These are phyloP conservation scores for Enteromius afrohamiltoni DNA, from an alignment of 2,797 vertebrate species.

Conservation along the genomic window DNA sequence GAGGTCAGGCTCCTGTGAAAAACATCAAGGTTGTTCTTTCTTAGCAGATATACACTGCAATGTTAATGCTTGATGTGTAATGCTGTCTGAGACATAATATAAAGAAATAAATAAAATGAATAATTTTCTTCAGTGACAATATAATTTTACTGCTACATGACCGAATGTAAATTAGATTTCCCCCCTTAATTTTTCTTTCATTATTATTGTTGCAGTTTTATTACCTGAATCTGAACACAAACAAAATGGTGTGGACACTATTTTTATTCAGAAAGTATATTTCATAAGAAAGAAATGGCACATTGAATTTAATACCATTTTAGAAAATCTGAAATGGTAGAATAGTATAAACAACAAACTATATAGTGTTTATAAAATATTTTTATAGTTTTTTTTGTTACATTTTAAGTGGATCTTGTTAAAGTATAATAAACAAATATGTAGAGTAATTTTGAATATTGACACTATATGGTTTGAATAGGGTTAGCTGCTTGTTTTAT, in stretches of 20 bases:
- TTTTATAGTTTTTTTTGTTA: not conserved
- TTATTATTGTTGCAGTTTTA: not conserved
- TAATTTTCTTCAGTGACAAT: not conserved
- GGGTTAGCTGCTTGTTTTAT: not conserved
- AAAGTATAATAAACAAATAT: not conserved
- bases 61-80: not conserved
- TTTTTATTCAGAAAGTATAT: not conserved
- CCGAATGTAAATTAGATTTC: not conserved
- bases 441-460: not conserved
- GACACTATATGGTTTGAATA: not conserved
- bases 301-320: not conserved
- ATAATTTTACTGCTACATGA: not conserved
- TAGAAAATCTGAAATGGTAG: not conserved
- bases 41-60: not conserved
- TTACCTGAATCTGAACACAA: not conserved
- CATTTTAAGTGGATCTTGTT: not conserved
- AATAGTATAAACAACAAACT: too few relatives aligned
- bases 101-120: not conserved
- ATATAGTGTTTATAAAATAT: not conserved
- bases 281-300: not conserved
- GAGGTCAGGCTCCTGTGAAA: conserved; percentile 75
- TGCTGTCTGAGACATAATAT: not conserved
- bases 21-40: not conserved
- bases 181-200: not conserved
- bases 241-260: not conserved